Conservation (phyloP, 2,113 vertebrate genomes). For the Smithornis capensis region DNA sequence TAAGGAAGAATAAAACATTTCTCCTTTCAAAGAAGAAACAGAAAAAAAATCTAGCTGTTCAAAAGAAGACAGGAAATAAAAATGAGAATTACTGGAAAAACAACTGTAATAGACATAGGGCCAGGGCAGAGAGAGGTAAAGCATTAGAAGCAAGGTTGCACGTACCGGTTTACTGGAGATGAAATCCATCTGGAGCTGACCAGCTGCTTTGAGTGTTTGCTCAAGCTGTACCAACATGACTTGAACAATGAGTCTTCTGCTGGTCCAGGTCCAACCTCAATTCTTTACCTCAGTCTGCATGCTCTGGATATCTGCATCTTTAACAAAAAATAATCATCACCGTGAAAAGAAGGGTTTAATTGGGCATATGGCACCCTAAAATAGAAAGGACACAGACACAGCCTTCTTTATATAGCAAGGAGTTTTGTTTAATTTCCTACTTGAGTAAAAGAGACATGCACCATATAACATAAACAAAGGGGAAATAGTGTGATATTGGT, state of each 20-base stretch:
- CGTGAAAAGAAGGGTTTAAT: slow-evolving; percentile 42
- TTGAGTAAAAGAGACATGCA: background rate
- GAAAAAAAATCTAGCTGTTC: background rate
- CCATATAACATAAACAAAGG: background rate
- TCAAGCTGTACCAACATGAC: slow-evolving; percentile 51
- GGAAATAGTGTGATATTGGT: background rate
- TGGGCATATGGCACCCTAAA: slow-evolving; percentile 16
- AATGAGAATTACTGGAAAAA: background rate
- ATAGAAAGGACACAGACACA: background rate
- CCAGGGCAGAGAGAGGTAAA: background rate
- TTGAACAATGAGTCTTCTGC: slow-evolving; percentile 39
- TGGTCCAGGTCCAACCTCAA: slow-evolving; percentile 39
- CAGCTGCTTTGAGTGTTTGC: slow-evolving; percentile 47
- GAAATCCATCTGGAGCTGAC: slow-evolving; percentile 33
- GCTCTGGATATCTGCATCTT: background rate
- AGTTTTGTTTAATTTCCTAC: slow-evolving; percentile 22
- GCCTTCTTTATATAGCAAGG: background rate
- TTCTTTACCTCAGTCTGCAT: slow-evolving; percentile 28
- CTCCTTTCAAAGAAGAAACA: background rate
- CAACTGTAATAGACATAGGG: background rate
- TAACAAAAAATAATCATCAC: slow-evolving; percentile 52
- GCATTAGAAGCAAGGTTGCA: background rate
- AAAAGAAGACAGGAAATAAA: background rate
- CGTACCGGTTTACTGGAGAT: slow-evolving; percentile 28
- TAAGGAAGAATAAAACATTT: background rate